These are phyloP conservation scores for Drosophila pullipes DNA, from an alignment of 2,888 invertebrate genomes.

Conservation along the genomic window DNA sequence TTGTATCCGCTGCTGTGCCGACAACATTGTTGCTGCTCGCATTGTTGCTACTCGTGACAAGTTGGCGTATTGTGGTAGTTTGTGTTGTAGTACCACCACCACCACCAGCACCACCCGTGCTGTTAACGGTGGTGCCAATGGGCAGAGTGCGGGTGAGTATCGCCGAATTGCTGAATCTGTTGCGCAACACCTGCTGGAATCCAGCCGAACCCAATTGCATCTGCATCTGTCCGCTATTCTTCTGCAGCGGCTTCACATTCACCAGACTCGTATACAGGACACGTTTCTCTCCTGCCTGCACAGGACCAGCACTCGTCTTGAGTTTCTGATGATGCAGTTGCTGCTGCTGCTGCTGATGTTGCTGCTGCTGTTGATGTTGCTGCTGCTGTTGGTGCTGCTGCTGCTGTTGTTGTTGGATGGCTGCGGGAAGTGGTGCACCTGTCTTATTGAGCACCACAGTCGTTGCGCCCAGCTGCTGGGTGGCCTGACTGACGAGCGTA, in stretches of 20 bases:
- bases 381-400: conserved; percentile 47
- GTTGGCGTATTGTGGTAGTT: conserved; percentile 60
- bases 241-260: conserved; percentile 83
- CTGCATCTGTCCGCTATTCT: conserved; percentile 84
- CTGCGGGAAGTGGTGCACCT: conserved; percentile 28
- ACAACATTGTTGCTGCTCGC: conserved; percentile 61
- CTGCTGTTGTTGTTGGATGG: conserved; percentile 62
- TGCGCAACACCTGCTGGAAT: conserved; percentile 80
- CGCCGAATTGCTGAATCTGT: conserved; percentile 81
- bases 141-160: conserved; percentile 82
- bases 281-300: conserved; percentile 74
- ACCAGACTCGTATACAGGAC: conserved; percentile 84
- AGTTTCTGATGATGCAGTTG: conserved; percentile 77
- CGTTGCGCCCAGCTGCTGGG: conserved; percentile 72
- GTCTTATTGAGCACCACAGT: conserved; percentile 80
- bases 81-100: conserved; percentile 16
- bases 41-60: conserved; percentile 67
- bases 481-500: conserved; percentile 62
- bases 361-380: conserved; percentile 66
- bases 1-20: conserved; percentile 18
- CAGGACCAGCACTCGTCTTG: conserved; percentile 61
- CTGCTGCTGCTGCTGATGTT: conserved; percentile 50
- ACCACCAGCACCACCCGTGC: conserved; percentile 52
- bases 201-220: conserved; percentile 82
- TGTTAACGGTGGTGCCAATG: conserved; percentile 72